These are phyloP conservation scores for Gorsachius magnificus DNA, from an alignment of 2,797 vertebrate species.

Conservation along the genomic window DNA sequence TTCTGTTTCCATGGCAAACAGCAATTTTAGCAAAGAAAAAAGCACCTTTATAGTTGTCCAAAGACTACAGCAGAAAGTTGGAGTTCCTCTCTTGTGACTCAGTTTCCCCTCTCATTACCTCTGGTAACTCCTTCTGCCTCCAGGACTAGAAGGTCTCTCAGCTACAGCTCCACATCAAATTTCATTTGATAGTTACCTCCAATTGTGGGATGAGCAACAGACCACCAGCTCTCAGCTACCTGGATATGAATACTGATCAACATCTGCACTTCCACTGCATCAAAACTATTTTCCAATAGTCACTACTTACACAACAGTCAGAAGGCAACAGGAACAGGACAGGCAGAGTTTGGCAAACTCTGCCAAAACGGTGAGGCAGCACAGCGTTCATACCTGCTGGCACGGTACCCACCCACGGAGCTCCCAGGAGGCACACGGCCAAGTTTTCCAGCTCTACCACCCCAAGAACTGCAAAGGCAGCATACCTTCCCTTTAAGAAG, in stretches of 20 bases:
- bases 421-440: not conserved
- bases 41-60: not conserved
- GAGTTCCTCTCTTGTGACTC: not conserved
- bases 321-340: not conserved
- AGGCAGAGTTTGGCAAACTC: not conserved
- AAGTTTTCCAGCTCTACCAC: not conserved
- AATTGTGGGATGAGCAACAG: not conserved
- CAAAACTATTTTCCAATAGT: not conserved
- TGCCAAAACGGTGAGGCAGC: rapidly evolving
- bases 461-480: not conserved
- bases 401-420: not conserved
- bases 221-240: not conserved
- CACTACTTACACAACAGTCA: not conserved
- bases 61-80: not conserved
- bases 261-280: not conserved
- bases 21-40: not conserved
- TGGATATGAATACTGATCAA: not conserved
- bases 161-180: rapidly evolving
- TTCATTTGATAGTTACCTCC: not conserved
- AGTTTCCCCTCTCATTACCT: not conserved
- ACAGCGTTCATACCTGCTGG: not conserved
- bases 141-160: not conserved
- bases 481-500: not conserved
- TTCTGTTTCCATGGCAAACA: not conserved
- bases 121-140: not conserved